phyloP scores from a whole-genome alignment of 30 jellyfish, hydroid and myxozoan genomes.

The Cassiopea xamachana region DNA sequence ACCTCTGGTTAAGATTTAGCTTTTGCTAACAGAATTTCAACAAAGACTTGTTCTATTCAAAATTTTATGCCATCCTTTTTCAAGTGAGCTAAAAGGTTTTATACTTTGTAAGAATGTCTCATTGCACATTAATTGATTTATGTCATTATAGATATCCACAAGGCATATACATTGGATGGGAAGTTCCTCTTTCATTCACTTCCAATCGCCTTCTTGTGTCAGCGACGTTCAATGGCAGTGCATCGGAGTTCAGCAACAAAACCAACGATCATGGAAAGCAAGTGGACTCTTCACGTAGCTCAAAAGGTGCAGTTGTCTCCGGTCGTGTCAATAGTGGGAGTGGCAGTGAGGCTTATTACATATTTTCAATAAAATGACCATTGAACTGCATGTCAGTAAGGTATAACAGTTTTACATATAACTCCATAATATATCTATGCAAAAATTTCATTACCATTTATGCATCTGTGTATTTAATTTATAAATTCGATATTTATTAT shows the following conservation, averaged over 20 bases:
- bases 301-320: constrained; percentile 39
- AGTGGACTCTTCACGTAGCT: constrained; percentile 37
- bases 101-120: too few relatives aligned
- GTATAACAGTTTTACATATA: too few relatives aligned
- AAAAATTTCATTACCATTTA: too few relatives aligned
- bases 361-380: constrained; percentile 28
- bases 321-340: constrained; percentile 48
- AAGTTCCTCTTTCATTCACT: constrained; percentile 47
- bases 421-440: too few relatives aligned
- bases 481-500: too few relatives aligned
- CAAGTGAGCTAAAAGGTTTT: too few relatives aligned
- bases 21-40: too few relatives aligned
- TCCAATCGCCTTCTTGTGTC: constrained; percentile 51
- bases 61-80: too few relatives aligned
- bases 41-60: too few relatives aligned
- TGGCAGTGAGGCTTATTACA: constrained; percentile 57
- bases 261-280: constrained; percentile 44
- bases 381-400: background rate
- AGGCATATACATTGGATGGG: constrained; percentile 57
- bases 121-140: too few relatives aligned
- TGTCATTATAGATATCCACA: constrained; percentile 37
- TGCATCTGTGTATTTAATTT: too few relatives aligned
- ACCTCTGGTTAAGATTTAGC: too few relatives aligned
- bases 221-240: constrained; percentile 50
- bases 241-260: constrained; percentile 55